phyloP scores from a whole-genome alignment of 37 sponge, comb jelly and placozoan species.

The Halichondria panicea region DNA sequence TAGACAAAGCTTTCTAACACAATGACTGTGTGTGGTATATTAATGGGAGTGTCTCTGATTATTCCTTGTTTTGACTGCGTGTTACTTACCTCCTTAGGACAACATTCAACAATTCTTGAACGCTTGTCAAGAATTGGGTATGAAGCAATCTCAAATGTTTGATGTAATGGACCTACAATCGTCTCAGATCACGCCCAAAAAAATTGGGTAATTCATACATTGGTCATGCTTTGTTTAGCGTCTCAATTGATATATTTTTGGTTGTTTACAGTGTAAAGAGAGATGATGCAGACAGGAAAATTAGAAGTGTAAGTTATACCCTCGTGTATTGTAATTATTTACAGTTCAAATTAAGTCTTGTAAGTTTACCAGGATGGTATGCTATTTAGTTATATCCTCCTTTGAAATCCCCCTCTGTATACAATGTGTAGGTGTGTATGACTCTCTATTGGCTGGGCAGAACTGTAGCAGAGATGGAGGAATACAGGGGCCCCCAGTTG shows the following conservation, averaged over 20 bases:
- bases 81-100: slow-evolving; percentile 43
- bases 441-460: slow-evolving; percentile 89
- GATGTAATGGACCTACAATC: slow-evolving; percentile 82
- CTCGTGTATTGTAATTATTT: background rate
- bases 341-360: background rate
- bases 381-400: background rate
- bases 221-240: background rate
- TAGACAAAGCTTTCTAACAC: background rate
- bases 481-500: slow-evolving; percentile 80
- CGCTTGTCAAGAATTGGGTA: slow-evolving; percentile 66
- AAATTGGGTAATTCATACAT: slow-evolving; percentile 33
- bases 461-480: slow-evolving; percentile 28
- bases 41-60: slow-evolving; percentile 16
- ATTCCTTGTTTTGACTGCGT: background rate
- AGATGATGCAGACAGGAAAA: slow-evolving; percentile 37
- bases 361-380: background rate
- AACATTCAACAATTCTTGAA: slow-evolving; percentile 78
- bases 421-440: slow-evolving; percentile 68
- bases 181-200: slow-evolving; percentile 8
- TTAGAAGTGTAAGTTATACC: slow-evolving; percentile 54
- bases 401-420: background rate
- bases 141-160: slow-evolving; percentile 81
- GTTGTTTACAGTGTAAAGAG: slow-evolving; percentile 32
- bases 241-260: background rate
- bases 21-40: background rate